Conservation (phyloP, 1,140 invertebrate species). For the Metaphire vulgaris region DNA sequence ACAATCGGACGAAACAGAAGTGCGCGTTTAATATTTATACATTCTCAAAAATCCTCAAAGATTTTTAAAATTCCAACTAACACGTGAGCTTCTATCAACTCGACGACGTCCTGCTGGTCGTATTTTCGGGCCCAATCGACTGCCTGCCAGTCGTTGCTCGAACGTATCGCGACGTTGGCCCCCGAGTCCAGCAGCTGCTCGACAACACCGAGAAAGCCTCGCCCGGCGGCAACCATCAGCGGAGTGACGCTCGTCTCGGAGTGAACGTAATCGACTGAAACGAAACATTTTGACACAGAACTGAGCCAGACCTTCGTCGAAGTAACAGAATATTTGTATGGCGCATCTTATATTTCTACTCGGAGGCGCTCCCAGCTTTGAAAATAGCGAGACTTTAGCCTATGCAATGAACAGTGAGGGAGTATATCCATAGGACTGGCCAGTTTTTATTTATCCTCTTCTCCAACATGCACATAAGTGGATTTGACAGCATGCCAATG, state of each 20-base stretch:
- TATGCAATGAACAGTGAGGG: too few relatives aligned
- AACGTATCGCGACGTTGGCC: constrained; percentile 61
- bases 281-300: not conserved
- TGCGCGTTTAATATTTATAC: not conserved
- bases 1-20: not conserved
- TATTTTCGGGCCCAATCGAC: constrained; percentile 65
- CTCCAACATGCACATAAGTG: too few relatives aligned
- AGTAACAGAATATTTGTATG: too few relatives aligned
- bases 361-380: too few relatives aligned
- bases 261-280: constrained; percentile 57
- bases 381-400: too few relatives aligned
- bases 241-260: constrained; percentile 63
- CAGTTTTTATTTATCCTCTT: too few relatives aligned
- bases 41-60: too few relatives aligned
- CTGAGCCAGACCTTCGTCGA: too few relatives aligned
- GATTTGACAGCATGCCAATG: too few relatives aligned
- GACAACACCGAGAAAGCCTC: constrained; percentile 61
- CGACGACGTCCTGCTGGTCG: constrained; percentile 58
- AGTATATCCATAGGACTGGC: too few relatives aligned
- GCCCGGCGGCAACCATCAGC: constrained; percentile 68
- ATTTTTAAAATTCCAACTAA: too few relatives aligned
- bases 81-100: constrained; percentile 52
- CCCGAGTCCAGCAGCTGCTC: constrained; percentile 65
- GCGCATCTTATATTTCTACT: too few relatives aligned
- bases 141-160: constrained; percentile 65